These are phyloP conservation scores for Psittacus erithacus DNA, from an alignment of 2,113 vertebrate genomes.

Conservation along the genomic window DNA sequence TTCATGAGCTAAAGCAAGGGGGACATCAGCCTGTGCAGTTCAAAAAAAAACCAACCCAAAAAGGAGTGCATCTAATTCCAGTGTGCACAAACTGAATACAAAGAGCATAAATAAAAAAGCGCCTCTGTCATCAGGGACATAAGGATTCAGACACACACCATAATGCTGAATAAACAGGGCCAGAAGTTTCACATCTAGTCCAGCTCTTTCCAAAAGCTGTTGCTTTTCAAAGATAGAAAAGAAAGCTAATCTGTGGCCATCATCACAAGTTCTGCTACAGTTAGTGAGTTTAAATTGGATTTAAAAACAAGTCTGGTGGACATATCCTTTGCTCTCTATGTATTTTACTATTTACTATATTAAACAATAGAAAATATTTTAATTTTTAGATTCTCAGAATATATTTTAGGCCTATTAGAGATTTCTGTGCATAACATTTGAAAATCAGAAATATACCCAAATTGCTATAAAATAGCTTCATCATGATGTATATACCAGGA, in stretches of 20 bases:
- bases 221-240: constrained; percentile 64
- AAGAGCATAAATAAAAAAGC: constrained; percentile 63
- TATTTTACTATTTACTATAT: not conserved
- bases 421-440: not conserved
- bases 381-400: not conserved
- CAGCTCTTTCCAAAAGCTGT: constrained; percentile 67
- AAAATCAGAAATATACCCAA: not conserved
- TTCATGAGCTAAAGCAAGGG: constrained; percentile 13
- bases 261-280: constrained; percentile 38
- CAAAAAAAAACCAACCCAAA: not conserved
- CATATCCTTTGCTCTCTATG: not conserved
- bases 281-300: constrained; percentile 34
- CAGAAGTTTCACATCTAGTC: constrained; percentile 63
- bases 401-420: not conserved
- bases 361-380: not conserved
- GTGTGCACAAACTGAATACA: constrained; percentile 56
- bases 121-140: constrained; percentile 55
- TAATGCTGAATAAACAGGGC: constrained; percentile 67
- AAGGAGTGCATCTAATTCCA: constrained; percentile 13
- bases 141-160: constrained; percentile 61
- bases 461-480: not conserved
- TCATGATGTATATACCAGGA: not conserved
- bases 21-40: not conserved
- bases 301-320: not conserved
- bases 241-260: constrained; percentile 54